A percentile compares a stretch with the other conserved stretches of the same genome.
phyloP scores from a whole-genome alignment of 2,888 invertebrate genomes.

The Itoplectis maculator region DNA sequence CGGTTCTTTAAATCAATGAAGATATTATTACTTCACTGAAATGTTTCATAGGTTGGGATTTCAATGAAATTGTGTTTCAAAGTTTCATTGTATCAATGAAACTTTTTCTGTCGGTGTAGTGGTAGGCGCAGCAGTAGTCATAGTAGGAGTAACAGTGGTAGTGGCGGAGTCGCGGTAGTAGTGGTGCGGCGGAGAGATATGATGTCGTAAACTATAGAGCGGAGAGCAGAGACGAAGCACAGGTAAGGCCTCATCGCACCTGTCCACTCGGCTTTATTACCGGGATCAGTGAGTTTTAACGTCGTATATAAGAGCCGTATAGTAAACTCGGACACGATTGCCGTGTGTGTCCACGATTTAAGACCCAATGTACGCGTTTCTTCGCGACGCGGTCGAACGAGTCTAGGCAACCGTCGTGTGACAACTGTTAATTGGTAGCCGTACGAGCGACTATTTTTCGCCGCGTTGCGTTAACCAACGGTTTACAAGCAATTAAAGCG shows the following conservation, averaged over 20 bases:
- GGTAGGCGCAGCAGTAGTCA: too few relatives aligned
- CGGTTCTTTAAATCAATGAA: too few relatives aligned
- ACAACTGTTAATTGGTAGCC: not conserved
- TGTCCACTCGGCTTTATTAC: slow-evolving; percentile 66
- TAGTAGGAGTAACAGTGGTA: too few relatives aligned
- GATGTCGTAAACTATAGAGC: slow-evolving; percentile 66
- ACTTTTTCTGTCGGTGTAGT: too few relatives aligned
- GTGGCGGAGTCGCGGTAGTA: not conserved
- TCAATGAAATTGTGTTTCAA: too few relatives aligned
- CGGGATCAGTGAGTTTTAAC: slow-evolving; percentile 60
- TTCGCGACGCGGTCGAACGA: not conserved
- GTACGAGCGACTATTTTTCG: too few relatives aligned
- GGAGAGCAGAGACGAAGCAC: slow-evolving; percentile 41
- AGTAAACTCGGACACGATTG: slow-evolving; percentile 32
- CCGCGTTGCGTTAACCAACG: too few relatives aligned
- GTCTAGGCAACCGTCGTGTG: not conserved
- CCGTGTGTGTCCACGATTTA: slow-evolving; percentile 55
- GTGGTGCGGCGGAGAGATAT: slow-evolving; percentile 53
- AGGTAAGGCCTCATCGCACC: slow-evolving; percentile 67
- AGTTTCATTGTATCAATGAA: too few relatives aligned
- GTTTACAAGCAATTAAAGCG: too few relatives aligned
- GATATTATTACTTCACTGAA: too few relatives aligned
- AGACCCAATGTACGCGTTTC: slow-evolving; percentile 26
- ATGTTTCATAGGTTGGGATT: too few relatives aligned
- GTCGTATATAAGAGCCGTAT: slow-evolving; percentile 49